Conservation (phyloP, 1,140 invertebrate species). For the Probaryconus sp. region DNA sequence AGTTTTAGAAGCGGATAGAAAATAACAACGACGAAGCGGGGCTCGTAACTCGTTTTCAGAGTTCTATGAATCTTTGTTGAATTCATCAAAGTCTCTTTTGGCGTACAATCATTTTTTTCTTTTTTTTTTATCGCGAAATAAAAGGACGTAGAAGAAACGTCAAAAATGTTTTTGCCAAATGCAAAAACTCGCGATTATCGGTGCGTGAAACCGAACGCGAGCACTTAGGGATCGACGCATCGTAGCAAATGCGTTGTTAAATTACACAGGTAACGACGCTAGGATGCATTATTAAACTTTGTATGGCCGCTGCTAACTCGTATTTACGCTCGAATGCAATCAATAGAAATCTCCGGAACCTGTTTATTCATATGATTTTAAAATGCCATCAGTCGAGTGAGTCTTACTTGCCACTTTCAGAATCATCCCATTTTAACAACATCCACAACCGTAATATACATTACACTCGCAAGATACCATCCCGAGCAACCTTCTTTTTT, state of each 20-base stretch:
- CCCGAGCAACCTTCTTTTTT: slow-evolving; percentile 16
- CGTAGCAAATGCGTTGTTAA: not conserved
- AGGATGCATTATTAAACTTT: slow-evolving; percentile 27
- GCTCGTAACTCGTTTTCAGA: too few relatives aligned
- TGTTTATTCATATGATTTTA: slow-evolving; percentile 24
- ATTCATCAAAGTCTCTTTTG: too few relatives aligned
- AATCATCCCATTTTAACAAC: slow-evolving; percentile 23
- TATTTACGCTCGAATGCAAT: slow-evolving; percentile 26
- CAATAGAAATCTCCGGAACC: slow-evolving; percentile 31
- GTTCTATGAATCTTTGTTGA: too few relatives aligned
- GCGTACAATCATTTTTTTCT: too few relatives aligned
- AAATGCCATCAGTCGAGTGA: too few relatives aligned
- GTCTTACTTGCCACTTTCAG: slow-evolving; percentile 19
- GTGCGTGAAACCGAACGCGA: too few relatives aligned
- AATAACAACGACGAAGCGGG: slow-evolving; percentile 27
- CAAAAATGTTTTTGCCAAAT: too few relatives aligned
- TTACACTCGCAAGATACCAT: slow-evolving; percentile 26
- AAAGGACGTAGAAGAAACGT: too few relatives aligned
- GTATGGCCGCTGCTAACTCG: not conserved
- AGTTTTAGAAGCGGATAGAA: slow-evolving; percentile 35
- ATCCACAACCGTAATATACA: slow-evolving; percentile 23
- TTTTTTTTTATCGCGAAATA: too few relatives aligned
- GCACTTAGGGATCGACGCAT: too few relatives aligned
- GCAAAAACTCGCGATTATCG: not conserved
- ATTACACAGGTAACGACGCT: slow-evolving; percentile 5